Conservation (phyloP, 1,140 invertebrate species). For the Argopecten irradians region DNA sequence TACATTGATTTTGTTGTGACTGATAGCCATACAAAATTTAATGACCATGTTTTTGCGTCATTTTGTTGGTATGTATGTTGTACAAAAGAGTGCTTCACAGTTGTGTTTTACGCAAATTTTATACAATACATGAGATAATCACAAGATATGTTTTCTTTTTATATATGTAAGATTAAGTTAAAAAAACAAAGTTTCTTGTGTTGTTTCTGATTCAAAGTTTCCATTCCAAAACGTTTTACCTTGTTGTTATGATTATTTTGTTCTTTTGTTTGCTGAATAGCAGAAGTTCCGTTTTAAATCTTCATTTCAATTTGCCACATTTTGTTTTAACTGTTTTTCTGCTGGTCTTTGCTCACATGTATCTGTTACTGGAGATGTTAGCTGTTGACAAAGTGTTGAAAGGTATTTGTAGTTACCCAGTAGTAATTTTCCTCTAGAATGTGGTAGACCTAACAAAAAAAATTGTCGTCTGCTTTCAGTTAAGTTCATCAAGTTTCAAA, state of each 20-base stretch:
- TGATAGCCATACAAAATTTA: no score
- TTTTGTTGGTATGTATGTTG: neutral
- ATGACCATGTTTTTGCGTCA: neutral
- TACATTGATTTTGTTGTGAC: no score
- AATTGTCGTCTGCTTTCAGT: no score
- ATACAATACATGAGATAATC: neutral
- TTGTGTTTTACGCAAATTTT: neutral
- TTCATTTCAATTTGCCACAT: neutral
- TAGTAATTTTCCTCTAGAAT: no score
- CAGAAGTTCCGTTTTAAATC: neutral
- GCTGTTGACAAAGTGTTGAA: no score
- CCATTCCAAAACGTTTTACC: neutral
- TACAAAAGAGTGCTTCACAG: neutral
- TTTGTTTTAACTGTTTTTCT: conserved; percentile 18
- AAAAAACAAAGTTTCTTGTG: neutral
- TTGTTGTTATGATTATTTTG: conserved; percentile 9
- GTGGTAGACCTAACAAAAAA: no score
- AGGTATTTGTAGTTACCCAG: no score
- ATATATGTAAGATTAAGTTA: neutral
- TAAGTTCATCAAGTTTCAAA: no score
- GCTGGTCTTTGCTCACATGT: neutral
- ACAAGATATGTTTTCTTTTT: neutral
- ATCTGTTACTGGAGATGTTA: neutral
- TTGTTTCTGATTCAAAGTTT: neutral
- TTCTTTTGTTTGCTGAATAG: neutral